phyloP scores from a whole-genome alignment of 2,797 vertebrate genomes.

The Gephyroberyx darwinii region DNA sequence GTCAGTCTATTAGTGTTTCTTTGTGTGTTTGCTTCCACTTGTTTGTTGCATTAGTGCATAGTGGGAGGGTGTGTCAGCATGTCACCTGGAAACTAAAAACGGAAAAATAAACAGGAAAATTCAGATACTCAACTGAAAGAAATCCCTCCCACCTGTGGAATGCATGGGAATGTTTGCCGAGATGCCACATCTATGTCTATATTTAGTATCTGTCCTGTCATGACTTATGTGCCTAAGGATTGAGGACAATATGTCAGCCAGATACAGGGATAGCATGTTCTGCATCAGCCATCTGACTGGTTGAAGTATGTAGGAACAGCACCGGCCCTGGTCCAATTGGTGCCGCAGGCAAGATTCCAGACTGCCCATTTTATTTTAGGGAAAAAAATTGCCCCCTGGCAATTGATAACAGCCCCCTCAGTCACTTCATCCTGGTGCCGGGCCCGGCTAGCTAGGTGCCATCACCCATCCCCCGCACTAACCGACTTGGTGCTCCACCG shows the following conservation, averaged over 20 bases:
- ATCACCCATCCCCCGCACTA: no score
- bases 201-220: not conserved
- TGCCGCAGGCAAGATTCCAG: no score
- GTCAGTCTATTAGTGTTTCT: not conserved
- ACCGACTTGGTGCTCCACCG: no score
- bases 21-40: not conserved
- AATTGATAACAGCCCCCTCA: no score
- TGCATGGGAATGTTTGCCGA: slow-evolving; percentile 10
- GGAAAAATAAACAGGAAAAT: not conserved
- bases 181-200: not conserved
- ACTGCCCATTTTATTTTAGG: no score
- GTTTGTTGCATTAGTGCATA: not conserved
- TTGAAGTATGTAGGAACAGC: no score
- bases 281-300: no score
- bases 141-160: slow-evolving; percentile 37
- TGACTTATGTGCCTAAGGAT: not conserved
- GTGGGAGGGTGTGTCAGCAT: slow-evolving; percentile 11
- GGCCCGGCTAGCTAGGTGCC: no score
- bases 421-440: no score
- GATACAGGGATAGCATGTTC: no score
- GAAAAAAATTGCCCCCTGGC: no score
- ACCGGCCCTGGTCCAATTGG: no score
- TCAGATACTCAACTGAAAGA: not conserved
- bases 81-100: slow-evolving; percentile 27
- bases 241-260: not conserved